Percentiles rank a stretch among this genome's conserved stretches.
These are phyloP conservation scores for Amorpha juglandis DNA, from an alignment of 2,888 invertebrate species.

Conservation along the genomic window DNA sequence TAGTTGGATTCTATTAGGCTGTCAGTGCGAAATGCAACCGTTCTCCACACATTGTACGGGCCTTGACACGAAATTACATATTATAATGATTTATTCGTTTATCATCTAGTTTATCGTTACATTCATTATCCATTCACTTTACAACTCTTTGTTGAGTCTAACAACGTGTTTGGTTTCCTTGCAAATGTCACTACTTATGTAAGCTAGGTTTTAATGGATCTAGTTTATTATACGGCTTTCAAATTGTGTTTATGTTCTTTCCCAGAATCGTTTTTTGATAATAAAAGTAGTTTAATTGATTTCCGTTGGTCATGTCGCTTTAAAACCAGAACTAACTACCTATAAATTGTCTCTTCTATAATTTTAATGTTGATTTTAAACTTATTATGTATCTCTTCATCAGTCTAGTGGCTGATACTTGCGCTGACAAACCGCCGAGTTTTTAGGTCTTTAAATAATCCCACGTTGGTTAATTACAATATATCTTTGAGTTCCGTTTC, in stretches of 20 bases:
- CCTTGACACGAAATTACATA: constrained; percentile 59
- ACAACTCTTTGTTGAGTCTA: constrained; percentile 31
- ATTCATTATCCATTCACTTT: constrained; percentile 45
- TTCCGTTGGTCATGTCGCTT: background rate
- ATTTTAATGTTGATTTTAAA: background rate
- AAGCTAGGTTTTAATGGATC: constrained; percentile 19
- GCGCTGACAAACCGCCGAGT: too few relatives aligned
- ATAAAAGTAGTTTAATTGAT: background rate
- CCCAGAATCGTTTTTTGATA: background rate
- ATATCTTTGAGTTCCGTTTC: too few relatives aligned
- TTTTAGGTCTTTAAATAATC: too few relatives aligned
- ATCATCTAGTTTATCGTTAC: constrained; percentile 45
- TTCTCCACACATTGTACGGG: constrained; percentile 37
- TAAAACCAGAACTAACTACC: background rate
- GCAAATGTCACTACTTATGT: constrained; percentile 25
- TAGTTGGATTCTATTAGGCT: constrained; percentile 48
- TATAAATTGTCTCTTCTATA: background rate
- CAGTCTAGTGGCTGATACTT: too few relatives aligned
- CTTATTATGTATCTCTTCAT: too few relatives aligned
- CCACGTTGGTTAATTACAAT: too few relatives aligned
- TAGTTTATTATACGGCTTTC: background rate
- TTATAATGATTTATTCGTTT: constrained; percentile 45
- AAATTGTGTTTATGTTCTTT: constrained; percentile 1
- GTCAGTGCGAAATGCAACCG: constrained; percentile 39
- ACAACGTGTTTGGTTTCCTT: constrained; percentile 29